Evolutionary conservation across 2,113 vertebrate species (phyloP).

Genomic region (Artemisiospiza belli): DNA sequence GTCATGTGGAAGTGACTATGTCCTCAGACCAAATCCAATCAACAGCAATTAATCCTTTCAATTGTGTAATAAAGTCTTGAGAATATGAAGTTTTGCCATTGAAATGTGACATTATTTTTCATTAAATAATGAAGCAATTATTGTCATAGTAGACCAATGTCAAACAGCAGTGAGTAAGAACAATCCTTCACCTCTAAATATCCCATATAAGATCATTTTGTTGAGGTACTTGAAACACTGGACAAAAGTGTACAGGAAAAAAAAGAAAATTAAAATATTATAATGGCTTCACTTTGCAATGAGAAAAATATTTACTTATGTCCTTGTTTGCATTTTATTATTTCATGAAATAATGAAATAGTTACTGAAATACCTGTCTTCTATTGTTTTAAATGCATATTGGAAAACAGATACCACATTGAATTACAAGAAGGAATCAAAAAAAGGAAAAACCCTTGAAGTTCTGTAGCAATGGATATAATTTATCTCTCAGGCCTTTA

Average conservation of each 20-base stretch:
- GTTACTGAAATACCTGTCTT: background rate
- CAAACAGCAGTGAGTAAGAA: slow-evolving; percentile 14
- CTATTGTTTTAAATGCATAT: background rate
- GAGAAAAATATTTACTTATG: background rate
- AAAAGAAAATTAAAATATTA: background rate
- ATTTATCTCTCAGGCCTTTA: background rate
- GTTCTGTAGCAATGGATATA: background rate
- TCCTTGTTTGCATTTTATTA: background rate
- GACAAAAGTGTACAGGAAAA: background rate
- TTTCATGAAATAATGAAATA: background rate
- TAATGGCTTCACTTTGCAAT: background rate
- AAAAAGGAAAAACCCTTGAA: background rate
- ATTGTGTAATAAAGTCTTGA: slow-evolving; percentile 28
- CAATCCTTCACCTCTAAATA: slow-evolving; percentile 5
- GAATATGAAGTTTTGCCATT: background rate
- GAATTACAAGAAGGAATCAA: background rate
- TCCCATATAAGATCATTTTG: background rate
- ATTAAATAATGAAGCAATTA: slow-evolving; percentile 53
- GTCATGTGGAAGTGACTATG: background rate
- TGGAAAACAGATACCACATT: background rate
- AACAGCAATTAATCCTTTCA: slow-evolving; percentile 41
- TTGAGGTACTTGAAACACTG: background rate
- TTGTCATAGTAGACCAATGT: slow-evolving; percentile 21
- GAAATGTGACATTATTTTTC: slow-evolving; percentile 30
- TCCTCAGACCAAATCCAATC: slow-evolving; percentile 32